Conservation (phyloP, 1,140 invertebrate species). For the Brachionus paranguensis region DNA sequence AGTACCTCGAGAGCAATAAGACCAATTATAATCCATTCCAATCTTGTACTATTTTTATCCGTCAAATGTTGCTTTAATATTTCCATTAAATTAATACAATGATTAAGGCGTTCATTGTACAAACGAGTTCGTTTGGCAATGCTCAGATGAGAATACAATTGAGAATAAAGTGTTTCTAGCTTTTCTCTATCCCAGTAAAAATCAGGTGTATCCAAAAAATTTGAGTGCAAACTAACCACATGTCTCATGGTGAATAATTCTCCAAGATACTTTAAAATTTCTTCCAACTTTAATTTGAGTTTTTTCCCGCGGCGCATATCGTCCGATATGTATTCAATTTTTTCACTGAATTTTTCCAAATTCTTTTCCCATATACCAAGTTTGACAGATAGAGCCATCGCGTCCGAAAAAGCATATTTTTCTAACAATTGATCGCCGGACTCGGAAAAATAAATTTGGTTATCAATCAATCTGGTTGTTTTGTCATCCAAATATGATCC, state of each 20-base stretch:
- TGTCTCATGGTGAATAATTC: constrained; percentile 75
- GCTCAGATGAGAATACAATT: constrained; percentile 73
- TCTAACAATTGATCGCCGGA: constrained; percentile 57
- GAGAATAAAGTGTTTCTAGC: constrained; percentile 58
- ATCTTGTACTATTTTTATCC: constrained; percentile 75
- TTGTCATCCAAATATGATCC: neutral
- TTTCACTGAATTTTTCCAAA: constrained; percentile 25
- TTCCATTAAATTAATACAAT: constrained; percentile 82
- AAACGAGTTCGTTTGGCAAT: constrained; percentile 78
- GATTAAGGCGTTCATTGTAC: constrained; percentile 86
- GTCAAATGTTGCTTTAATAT: constrained; percentile 77
- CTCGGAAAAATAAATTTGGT: constrained; percentile 27
- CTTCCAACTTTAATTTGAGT: constrained; percentile 64
- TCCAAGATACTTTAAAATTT: constrained; percentile 79
- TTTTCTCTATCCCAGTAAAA: constrained; percentile 92
- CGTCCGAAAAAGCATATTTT: constrained; percentile 79
- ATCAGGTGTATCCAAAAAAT: constrained; percentile 85
- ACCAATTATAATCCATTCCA: constrained; percentile 93
- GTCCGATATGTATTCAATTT: constrained; percentile 45
- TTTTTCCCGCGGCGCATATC: constrained; percentile 67
- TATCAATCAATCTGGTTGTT: neutral
- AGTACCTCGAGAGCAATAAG: constrained; percentile 85
- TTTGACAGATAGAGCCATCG: constrained; percentile 69
- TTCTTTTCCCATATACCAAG: constrained; percentile 38
- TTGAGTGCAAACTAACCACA: constrained; percentile 60